phyloP scores from a whole-genome alignment of 2,113 vertebrate genomes.

The Hyaena hyaena region DNA sequence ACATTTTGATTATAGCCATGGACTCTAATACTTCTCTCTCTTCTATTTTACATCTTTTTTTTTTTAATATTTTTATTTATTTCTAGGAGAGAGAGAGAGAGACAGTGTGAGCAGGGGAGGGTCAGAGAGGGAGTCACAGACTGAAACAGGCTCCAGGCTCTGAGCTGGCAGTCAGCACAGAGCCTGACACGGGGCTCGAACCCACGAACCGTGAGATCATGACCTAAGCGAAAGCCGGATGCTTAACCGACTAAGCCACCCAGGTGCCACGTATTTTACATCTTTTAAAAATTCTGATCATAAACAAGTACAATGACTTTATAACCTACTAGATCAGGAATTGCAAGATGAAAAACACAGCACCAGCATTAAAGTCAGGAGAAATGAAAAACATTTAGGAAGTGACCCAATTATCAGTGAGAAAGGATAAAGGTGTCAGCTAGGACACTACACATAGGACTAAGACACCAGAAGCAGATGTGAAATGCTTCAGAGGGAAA shows the following conservation, averaged over 20 bases:
- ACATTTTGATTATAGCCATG: background rate
- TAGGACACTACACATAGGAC: background rate
- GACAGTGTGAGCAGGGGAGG: too few relatives aligned
- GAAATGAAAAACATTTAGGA: slow-evolving; percentile 10
- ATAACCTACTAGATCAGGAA: background rate
- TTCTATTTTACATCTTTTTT: background rate
- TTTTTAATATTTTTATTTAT: too few relatives aligned
- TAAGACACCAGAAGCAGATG: background rate
- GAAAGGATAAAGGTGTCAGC: background rate
- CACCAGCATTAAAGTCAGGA: background rate
- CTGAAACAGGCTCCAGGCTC: too few relatives aligned
- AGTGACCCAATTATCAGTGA: background rate
- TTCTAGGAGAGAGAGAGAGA: too few relatives aligned
- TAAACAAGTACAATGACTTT: background rate
- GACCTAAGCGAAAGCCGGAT: too few relatives aligned
- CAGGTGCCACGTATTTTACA: background rate
- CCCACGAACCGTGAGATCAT: too few relatives aligned
- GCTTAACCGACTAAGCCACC: too few relatives aligned
- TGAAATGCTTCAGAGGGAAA: background rate
- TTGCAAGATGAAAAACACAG: background rate
- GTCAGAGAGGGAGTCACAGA: too few relatives aligned
- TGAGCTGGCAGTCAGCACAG: too few relatives aligned
- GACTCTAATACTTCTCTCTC: background rate
- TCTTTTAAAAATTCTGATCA: slow-evolving; percentile 3
- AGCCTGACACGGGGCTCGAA: too few relatives aligned